Base-by-base conservation (phyloP, 2,888 invertebrate genomes). In the Caenorhabditis sp. region DNA sequence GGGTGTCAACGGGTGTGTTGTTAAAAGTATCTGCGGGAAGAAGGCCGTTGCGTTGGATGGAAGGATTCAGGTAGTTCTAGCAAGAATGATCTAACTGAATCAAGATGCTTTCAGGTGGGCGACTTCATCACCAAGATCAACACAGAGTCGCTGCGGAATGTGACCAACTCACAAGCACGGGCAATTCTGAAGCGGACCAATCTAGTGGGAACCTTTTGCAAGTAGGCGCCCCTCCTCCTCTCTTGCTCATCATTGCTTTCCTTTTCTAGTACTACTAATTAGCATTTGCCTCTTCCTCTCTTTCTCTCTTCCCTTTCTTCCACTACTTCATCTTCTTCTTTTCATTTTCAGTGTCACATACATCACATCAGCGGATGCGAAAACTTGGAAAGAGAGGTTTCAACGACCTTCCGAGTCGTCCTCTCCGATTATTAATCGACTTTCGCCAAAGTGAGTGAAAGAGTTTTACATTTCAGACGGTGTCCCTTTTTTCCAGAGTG, bases 111-210 rank as follows among this genome's bases (percentile, higher is more conserved):
- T 56, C 73, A 90, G 90, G 88, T 93, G 5, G 94, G 94, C 1
- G 95, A 95, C 91, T 94, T 94, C 89, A 92, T 94, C 84, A 93
- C 94, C 22, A 93, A 93, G 56, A 93, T 95, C 76, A 95, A 95
- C 92, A 94, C 94, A 89, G 94, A 94, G 92, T 93, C 93, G 81
- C 92, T 95, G 89, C 92, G 94, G 38, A 93, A 93, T 82, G 93
- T 94, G 26, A 94, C 94, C 24, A 94, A 94, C 88, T 93, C 94
- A 7, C 94, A 94, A 92, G 94, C 94, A 0, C 89, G 94, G 79
- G 94, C 94, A 58, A 94, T 95, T 72, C 92, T 95, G 56, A 92
- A 94, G 66, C 91, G 94, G 68, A 94, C 94, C 22, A 94, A 94
- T 86, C 93, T 94, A 16, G 93, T 94, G 79, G 94, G 94, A 68